Percentiles rank a stretch among this genome's conserved stretches.
Conservation (phyloP, 1,140 invertebrate genomes). For the Drosophila parvula region DNA sequence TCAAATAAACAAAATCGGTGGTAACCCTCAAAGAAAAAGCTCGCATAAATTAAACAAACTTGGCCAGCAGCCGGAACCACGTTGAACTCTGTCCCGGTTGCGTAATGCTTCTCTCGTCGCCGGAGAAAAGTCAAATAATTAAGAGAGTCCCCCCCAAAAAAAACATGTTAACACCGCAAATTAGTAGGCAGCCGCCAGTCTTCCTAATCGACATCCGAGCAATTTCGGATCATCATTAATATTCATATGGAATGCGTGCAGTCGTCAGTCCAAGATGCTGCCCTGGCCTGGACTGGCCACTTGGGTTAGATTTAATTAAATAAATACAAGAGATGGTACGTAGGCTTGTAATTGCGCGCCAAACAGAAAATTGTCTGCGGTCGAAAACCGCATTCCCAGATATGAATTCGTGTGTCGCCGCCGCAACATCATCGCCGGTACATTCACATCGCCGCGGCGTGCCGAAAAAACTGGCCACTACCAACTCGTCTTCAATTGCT, state of each 20-base stretch:
- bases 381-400: constrained; percentile 63
- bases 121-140: constrained; percentile 48
- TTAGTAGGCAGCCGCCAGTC: constrained; percentile 37
- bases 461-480: constrained; percentile 52
- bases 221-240: constrained; percentile 47
- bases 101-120: constrained; percentile 22
- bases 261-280: constrained; percentile 8
- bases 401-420: constrained; percentile 72
- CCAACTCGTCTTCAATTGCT: constrained; percentile 47
- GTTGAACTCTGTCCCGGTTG: constrained; percentile 42
- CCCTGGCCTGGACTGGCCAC: constrained; percentile 12
- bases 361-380: constrained; percentile 47
- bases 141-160: constrained; percentile 17
- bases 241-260: constrained; percentile 55
- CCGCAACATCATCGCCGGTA: constrained; percentile 19
- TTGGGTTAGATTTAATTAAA: constrained; percentile 61
- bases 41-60: constrained; percentile 63
- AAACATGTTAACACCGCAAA: constrained; percentile 47
- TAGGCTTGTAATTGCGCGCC: constrained; percentile 39
- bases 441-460: constrained; percentile 42
- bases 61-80: constrained; percentile 65
- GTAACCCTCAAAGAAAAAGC: constrained; percentile 30
- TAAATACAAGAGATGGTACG: constrained; percentile 40
- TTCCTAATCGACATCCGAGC: constrained; percentile 49
- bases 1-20: constrained; percentile 68